Base-by-base conservation (phyloP, 2,888 invertebrate species). In the Nezara viridula region DNA sequence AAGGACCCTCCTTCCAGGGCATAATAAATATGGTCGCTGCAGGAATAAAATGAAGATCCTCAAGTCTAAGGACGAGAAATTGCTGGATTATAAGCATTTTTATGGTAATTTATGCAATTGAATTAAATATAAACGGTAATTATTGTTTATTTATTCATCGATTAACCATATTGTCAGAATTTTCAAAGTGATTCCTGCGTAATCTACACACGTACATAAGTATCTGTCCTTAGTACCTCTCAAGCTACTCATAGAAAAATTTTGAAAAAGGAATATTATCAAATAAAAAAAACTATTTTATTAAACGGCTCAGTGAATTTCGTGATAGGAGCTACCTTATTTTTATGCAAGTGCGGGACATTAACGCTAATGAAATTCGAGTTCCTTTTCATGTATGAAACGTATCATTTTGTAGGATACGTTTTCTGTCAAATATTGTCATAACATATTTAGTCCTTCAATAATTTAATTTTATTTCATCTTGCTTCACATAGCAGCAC, bases 281-380 rank as follows among this genome's bases (percentile, higher is more conserved):
- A n/a, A n/a, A n/a, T n/a, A n/a, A n/a, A n/a, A n/a, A n/a, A 73
- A 73, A 37, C 19, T 73, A 19, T 37, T 37, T 73, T 37, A 73
- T 73, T 73, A 37, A 73, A 37, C 66, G 66, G 66, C 9, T 37
- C 66, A 73, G 37, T 37, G 66, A 73, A 16, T 73, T 73, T 73
- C 32, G 27, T 12, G 0, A 16, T 27, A 16, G 6, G 32, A 32
- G 19, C 37, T 73, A 21, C 4, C 66, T 73, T 37, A 27, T 73
- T 37, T 37, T 73, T 32, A 73, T 37, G n/a, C 19, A 32, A 9
- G 6, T 6, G 24, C 7, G 37, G 5, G 66, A 21, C 19, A 37
- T 37, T 37, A 73, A 19, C 37, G 19, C 21, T 73, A 32, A 73
- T 37, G 19, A 37, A 73, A 32, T 32, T 21, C 19, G 32, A 21